These are phyloP conservation scores for Pomacea canaliculata DNA, from an alignment of 2,888 invertebrate genomes.

Conservation along the genomic window DNA sequence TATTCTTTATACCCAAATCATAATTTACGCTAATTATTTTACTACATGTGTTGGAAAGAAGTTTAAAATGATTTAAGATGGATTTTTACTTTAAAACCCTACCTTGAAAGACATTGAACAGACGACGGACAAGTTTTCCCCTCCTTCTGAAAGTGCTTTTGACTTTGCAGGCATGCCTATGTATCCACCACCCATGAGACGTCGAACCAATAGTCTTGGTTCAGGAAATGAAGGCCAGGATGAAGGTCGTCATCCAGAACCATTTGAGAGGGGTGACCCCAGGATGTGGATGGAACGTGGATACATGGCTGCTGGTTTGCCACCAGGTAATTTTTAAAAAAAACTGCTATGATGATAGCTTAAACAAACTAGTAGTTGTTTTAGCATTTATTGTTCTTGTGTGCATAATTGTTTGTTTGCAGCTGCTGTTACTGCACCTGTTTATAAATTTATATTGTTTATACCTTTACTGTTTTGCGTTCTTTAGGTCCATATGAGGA, in stretches of 20 bases:
- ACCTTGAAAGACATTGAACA: no score
- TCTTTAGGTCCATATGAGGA: constrained; percentile 51
- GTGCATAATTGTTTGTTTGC: no score
- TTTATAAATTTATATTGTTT: no score
- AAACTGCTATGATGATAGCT: background rate
- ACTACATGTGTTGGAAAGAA: no score
- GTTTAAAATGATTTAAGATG: no score
- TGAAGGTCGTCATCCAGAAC: constrained; percentile 54
- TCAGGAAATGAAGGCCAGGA: constrained; percentile 52
- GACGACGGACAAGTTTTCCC: no score
- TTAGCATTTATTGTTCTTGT: no score
- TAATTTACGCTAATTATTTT: no score
- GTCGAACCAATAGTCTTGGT: constrained; percentile 62
- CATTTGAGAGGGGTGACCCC: constrained; percentile 44
- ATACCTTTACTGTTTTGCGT: background rate
- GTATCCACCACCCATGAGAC: constrained; percentile 56
- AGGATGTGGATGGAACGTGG: constrained; percentile 55
- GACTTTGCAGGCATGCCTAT: constrained; percentile 59
- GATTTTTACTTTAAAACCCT: no score
- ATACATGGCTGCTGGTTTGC: constrained; percentile 40
- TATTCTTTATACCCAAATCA: no score
- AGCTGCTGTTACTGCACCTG: no score
- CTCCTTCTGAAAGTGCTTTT: background rate
- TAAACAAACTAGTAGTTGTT: background rate
- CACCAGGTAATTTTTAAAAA: constrained; percentile 31